A percentile compares a stretch with the other conserved stretches of the same genome.
Evolutionary conservation across 2,888 invertebrate species (phyloP).

Genomic region (Himalopsyche anomala): DNA sequence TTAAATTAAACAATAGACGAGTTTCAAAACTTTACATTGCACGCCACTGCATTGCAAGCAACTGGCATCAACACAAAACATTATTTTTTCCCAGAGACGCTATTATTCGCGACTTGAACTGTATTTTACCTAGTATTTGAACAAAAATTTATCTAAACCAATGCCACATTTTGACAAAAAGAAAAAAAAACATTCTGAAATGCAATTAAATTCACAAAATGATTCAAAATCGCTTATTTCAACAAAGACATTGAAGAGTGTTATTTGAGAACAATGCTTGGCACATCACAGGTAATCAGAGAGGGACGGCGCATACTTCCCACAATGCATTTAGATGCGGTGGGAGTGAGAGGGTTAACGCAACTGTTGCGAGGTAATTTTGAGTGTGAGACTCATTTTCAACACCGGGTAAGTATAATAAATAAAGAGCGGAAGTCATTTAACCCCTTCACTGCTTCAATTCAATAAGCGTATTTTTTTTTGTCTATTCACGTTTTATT

Average conservation of each 20-base stretch:
- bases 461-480: not conserved
- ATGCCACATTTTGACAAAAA: not conserved
- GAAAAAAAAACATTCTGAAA: not conserved
- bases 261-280: slow-evolving; percentile 16
- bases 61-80: not conserved
- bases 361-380: slow-evolving; percentile 5
- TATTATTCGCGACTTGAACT: not conserved
- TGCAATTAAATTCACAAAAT: slow-evolving; percentile 34
- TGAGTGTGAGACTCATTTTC: not conserved
- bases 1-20: too few relatives aligned
- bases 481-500: not conserved
- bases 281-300: slow-evolving; percentile 26
- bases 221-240: slow-evolving; percentile 21
- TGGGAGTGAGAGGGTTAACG: slow-evolving; percentile 1
- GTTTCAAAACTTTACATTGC: not conserved
- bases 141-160: slow-evolving; percentile 24
- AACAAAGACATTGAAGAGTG: slow-evolving; percentile 20
- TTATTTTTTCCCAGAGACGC: not conserved
- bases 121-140: not conserved
- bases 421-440: slow-evolving; percentile 34
- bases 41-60: not conserved
- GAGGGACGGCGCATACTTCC: not conserved
- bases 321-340: slow-evolving; percentile 3
- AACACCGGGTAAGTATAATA: slow-evolving; percentile 5
- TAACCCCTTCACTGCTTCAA: not conserved